phyloP scores from a whole-genome alignment of 2,113 vertebrate genomes.

The Salvelinus sp. region DNA sequence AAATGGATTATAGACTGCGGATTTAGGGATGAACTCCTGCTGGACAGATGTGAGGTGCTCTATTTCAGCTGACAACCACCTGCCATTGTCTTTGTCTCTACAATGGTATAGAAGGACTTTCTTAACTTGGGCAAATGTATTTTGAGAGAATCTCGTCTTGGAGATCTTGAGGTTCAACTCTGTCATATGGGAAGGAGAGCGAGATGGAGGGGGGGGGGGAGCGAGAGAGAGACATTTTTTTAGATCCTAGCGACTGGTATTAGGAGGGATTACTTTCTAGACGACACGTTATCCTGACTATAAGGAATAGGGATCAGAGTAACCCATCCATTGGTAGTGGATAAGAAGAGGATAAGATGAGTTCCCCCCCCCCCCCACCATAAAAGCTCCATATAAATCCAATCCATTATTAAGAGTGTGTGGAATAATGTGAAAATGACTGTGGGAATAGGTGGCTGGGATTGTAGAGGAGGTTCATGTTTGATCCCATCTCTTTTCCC shows the following conservation, averaged over 20 bases:
- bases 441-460: slow-evolving; percentile 73
- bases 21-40: not conserved
- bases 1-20: not conserved
- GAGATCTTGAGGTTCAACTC: too few species aligned
- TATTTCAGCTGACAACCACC: not conserved
- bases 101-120: too few species aligned
- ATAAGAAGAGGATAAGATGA: too few species aligned
- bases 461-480: slow-evolving; percentile 74
- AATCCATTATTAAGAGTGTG: slow-evolving; percentile 40
- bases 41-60: not conserved
- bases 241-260: slow-evolving; percentile 26
- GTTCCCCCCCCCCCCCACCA: too few species aligned
- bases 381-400: too few species aligned
- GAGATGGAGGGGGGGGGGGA: not conserved
- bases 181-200: too few species aligned
- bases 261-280: slow-evolving; percentile 41
- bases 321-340: too few species aligned
- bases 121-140: too few species aligned
- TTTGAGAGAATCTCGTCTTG: too few species aligned
- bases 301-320: not conserved
- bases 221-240: slow-evolving; percentile 29
- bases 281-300: slow-evolving; percentile 10
- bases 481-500: slow-evolving; percentile 77
- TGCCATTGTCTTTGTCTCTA: too few species aligned
- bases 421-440: slow-evolving; percentile 80